Evolutionary conservation across 2,888 invertebrate species (phyloP).

Genomic region (Tipula unca): DNA sequence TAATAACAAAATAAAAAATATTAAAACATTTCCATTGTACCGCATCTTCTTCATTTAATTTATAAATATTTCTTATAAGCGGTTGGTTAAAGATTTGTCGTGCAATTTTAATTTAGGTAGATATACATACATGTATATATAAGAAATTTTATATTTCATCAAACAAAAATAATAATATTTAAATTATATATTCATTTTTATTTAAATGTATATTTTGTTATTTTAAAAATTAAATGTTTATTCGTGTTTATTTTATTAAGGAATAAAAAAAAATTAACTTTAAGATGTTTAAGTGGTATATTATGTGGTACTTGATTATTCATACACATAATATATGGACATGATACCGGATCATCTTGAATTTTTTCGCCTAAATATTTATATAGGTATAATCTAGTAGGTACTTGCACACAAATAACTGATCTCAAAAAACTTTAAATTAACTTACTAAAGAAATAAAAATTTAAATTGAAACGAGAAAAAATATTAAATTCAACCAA

Average conservation of each 20-base stretch:
- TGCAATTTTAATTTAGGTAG: neutral
- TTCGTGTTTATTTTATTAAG: conserved; percentile 3
- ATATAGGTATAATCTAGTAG: neutral
- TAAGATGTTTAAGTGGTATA: neutral
- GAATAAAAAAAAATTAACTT: neutral
- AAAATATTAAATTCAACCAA: neutral
- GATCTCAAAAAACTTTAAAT: neutral
- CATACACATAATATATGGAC: neutral
- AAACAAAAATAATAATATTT: neutral
- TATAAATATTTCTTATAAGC: neutral
- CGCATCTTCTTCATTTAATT: conserved; percentile 4
- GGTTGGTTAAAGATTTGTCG: neutral
- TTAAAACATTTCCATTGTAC: neutral
- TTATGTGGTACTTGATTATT: neutral
- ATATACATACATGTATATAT: no score
- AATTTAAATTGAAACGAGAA: neutral
- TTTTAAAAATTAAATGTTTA: neutral
- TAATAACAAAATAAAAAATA: neutral
- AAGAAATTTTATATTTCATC: neutral
- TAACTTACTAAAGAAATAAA: neutral
- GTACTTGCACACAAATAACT: neutral
- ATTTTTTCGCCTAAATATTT: neutral
- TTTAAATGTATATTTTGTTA: neutral
- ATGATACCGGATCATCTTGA: neutral
- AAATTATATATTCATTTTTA: conserved; percentile 9